Base-by-base conservation (phyloP, 2,888 invertebrate species). In the Drosophila lacicola region DNA sequence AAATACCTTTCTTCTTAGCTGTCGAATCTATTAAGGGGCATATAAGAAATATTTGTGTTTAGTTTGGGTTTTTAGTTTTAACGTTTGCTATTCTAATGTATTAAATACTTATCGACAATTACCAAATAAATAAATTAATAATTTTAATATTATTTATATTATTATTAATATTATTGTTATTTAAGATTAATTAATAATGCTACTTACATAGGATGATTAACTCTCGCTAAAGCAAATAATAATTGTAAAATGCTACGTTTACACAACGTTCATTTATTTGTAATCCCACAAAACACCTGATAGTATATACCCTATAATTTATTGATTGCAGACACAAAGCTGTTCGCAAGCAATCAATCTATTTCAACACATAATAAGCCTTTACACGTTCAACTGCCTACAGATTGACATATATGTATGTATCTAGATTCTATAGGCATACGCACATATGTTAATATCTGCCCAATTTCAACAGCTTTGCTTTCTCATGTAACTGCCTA, bases 291-390 rank as follows among this genome's bases (percentile, higher is more conserved):
- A 14, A 42, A 25, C n/a, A 11, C 4, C 33, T 33, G 42, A 17
- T 25, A 19, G 19, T 8, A 25, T 13, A 39, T 29, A 9, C 2
- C 29, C 19, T 39, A 29, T n/a, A 49, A n/a, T 10, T 60, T 34
- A 34, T 61, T 39, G 45, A 45, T 64, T 25, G 25, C 17, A 9
- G 4, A 14, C 21, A 51, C n/a, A 11, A 62, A 36, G 9, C 34
- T 36, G 39, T 53, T 34, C 21, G 19, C 19, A n/a, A 8, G 10
- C 17, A 53, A 65, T 65, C 46, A 34, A 63, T 65, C 51, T 62
- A 34, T 51, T 37, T 62, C n/a, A 17, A 17, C 4, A 44, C 25
- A 21, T 44, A 33, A 50, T 61, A 44, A 44, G 44, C 61, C 14
- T 61, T 44, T 25, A 49, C 34, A 42, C 62, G 14, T 29, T 50